Base-by-base conservation (phyloP, 92 coral and sea anemone species). In the Porites evermanni region DNA sequence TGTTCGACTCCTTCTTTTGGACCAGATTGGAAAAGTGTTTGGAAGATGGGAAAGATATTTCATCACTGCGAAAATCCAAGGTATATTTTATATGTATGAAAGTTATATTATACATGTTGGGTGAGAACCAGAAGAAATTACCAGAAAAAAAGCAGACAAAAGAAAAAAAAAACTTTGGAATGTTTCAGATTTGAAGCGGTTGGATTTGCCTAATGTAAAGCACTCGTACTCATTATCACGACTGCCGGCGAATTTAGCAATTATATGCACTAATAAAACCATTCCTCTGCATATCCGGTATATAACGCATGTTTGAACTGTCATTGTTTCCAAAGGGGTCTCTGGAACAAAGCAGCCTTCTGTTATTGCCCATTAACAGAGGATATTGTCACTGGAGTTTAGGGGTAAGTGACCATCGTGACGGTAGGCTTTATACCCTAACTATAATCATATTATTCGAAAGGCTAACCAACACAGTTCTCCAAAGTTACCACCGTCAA, bases 1-100 rank as follows among this genome's bases (percentile, higher is more conserved):
- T 67, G 21, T 67, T 20, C 12, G 72, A 67, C 14, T 67, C 72
- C 9, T 67, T 67, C 32, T 67, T 67, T 21, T 67, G 72, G 72
- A 67, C 72, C 38, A 67, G 24, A 67, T 23, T 67, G 14, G 72
- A 67, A 67, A 4, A 10, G 12, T 67, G 8, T 4, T 7, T 67
- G 10, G 10, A 9, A 9, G 38, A 67, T 6, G 32, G 32, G 11
- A 19, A 67, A 9, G 72, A 67, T 11, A 7, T 67, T 11, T 21
- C 72, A 20, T 9, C 72, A 1, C 11, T 67, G 24, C 72, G 72
- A 23, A 20, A 23, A 20, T 67, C 72, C 21, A 67, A 67, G 72
- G 72, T 67, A 67, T 20, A 19, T 58, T 10, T 10, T 58, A 10
- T 10, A 58, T 10, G 63, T 58, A 11, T 10, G 2, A 11, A 58